These are phyloP conservation scores for Coleophora deauratella DNA, from an alignment of 2,888 invertebrate species.

Conservation along the genomic window DNA sequence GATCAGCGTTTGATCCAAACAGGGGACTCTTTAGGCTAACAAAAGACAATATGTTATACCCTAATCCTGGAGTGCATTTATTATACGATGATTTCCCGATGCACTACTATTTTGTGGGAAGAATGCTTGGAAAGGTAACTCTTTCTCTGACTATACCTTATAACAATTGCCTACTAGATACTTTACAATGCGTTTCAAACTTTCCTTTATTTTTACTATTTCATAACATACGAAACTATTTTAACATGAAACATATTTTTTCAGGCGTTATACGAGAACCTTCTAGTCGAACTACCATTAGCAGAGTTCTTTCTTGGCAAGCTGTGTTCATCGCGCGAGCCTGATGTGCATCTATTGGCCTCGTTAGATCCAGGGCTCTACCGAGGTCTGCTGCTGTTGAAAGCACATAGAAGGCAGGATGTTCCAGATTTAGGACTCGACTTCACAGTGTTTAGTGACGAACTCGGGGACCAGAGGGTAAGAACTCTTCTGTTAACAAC, in stretches of 20 bases:
- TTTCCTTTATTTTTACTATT: too few relatives aligned
- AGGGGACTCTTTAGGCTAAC: conserved; percentile 93
- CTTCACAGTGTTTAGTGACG: conserved; percentile 93
- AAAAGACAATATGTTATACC: conserved; percentile 94
- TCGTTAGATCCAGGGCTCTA: conserved; percentile 95
- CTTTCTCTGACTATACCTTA: not conserved
- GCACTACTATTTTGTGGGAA: conserved; percentile 96
- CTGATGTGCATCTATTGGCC: conserved; percentile 93
- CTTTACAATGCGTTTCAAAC: too few relatives aligned
- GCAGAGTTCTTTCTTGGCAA: conserved; percentile 93
- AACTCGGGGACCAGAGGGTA: conserved; percentile 90
- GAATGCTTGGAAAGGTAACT: conserved; percentile 92
- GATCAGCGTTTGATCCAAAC: conserved; percentile 96
- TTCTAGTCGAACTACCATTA: conserved; percentile 94
- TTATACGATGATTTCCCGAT: conserved; percentile 89
- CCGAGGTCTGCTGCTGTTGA: conserved; percentile 89
- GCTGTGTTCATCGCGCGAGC: conserved; percentile 82
- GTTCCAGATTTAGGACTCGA: conserved; percentile 92
- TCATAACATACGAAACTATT: too few relatives aligned
- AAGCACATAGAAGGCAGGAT: conserved; percentile 86
- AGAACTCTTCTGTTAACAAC: conserved; percentile 15
- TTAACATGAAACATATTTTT: too few relatives aligned
- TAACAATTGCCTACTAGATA: not conserved
- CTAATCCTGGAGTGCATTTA: conserved; percentile 93
- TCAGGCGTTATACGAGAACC: conserved; percentile 94